Evolutionary conservation across 23 tunicate species (phyloP), one percentile per base, ranked within the genome.

Genomic region (Clavelina lepadiformis): DNA sequence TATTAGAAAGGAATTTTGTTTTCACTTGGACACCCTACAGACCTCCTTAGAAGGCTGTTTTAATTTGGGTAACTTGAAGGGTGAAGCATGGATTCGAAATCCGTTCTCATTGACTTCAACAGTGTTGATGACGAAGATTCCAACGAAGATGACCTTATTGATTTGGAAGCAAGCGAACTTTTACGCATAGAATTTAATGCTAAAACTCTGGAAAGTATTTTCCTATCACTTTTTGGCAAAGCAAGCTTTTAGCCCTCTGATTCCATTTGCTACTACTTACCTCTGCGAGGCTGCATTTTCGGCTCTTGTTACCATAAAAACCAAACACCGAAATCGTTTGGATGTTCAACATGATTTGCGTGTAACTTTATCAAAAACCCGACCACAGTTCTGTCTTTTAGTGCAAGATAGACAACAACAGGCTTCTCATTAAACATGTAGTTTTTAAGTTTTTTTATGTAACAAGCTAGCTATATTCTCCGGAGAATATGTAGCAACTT

Each of bases 41-140:
- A 63, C 51, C 50, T 63, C 49, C 51, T 63, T 63, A 19, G 51
- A 63, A 63, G 50, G 49, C 22, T 35, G 21, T 36, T n/a, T n/a
- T n/a, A 63, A 63, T 63, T 6, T 63, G 51, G 69, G 27, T 63
- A 63, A 22, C 69, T 35, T 63, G 50, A 28, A 37, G 51, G 51
- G 50, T 37, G 69, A 63, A 37, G 51, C 69, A 63, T 63, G 69
- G 51, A 63, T 63, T 63, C 50, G 69, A 63, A 63, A 63, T 63
- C 50, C 69, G 36, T 63, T 35, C 69, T 63, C 69, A 35, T 63
- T 63, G 69, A 63, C 69, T 35, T 63, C 23, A 63, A 35, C 69
- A 63, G 69, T 35, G 38, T 63, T 63, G 50, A 35, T 35, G 50
- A 63, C 50, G 69, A 63, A 35, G 51, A 63, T 63, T 15, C 24